Conservation (phyloP, 2,113 vertebrate species). For the Thunnus thynnus region DNA sequence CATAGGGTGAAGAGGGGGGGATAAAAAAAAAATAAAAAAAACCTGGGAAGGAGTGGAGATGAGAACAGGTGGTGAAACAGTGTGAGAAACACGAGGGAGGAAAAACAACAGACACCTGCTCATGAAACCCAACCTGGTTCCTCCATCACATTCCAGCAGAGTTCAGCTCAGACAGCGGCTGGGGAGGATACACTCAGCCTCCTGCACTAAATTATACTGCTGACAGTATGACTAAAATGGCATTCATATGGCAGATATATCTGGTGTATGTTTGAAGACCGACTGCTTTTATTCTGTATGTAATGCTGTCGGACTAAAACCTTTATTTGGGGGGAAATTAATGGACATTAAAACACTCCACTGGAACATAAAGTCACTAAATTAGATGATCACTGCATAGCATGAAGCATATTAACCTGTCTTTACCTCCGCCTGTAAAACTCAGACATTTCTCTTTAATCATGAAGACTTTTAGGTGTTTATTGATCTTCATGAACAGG, state of each 20-base stretch:
- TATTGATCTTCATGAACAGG: no score
- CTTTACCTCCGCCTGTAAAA: no score
- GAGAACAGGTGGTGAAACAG: constrained; percentile 89
- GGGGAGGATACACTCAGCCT: constrained; percentile 52
- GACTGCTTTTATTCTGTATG: no score
- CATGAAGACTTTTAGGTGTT: no score
- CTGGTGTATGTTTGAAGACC: background rate
- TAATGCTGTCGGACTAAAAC: no score
- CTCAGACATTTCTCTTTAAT: no score
- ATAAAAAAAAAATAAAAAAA: background rate
- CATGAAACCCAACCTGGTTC: constrained; percentile 89
- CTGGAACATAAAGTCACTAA: no score
- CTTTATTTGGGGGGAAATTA: no score
- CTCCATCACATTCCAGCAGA: constrained; percentile 86
- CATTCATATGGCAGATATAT: background rate
- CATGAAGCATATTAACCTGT: no score
- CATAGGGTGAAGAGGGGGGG: background rate
- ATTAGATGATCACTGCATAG: no score
- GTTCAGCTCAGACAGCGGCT: constrained; percentile 77
- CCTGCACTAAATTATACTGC: constrained; percentile 58
- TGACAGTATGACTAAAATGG: constrained; percentile 5
- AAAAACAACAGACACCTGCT: constrained; percentile 88
- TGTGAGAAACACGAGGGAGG: constrained; percentile 68
- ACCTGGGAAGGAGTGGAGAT: constrained; percentile 58
- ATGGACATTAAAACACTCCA: no score